Base-by-base conservation (phyloP, 2,888 invertebrate species). In the Drosophila phalerata region DNA sequence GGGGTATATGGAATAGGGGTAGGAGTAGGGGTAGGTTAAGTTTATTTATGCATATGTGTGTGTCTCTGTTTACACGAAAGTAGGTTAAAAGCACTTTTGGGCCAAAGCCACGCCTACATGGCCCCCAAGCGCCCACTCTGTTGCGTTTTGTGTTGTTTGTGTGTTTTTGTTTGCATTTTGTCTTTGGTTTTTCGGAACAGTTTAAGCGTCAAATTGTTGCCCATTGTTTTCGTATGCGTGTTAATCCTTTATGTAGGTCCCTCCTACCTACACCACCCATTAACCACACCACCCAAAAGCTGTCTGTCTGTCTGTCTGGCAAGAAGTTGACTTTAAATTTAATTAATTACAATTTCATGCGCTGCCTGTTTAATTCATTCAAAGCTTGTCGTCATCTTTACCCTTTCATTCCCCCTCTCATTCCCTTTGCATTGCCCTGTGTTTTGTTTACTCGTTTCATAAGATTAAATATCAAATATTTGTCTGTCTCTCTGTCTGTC, bases 51-150 rank as follows among this genome's bases (percentile, higher is more conserved):
- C 84, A 86, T 82, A 79, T 71, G 69, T 69, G 62, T 62, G 47
- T 67, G 61, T 62, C 68, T 75, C 49, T 73, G 71, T 80, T 82
- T 73, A 74, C 75, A 68, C 56, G 73, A 86, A 85, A 84, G 84
- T 85, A 85, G 85, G 85, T 85, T 85, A 85, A 85, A 88, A 85
- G 85, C 85, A 80, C 85, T 86, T 84, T 85, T 74, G 86, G 85
- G 84, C 77, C 81, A 62, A 64, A 61, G 65, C 62, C 77, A 73
- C 61, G 64, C 79, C 78, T 30, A 60, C 38, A 32, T 19, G 42
- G 1, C 49, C n/a, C 52, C 32, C 38, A 30, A 30, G 38, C 25
- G 5, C 32, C 45, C 43, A 55, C 28, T 2, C 37, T 43, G 47
- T 52, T 53, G 55, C 19, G 56, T 30, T 28, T 30, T 28, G 28